These are phyloP conservation scores for Stylophora pistillata DNA, from an alignment of 64 coral and sea anemone species.

Conservation along the genomic window DNA sequence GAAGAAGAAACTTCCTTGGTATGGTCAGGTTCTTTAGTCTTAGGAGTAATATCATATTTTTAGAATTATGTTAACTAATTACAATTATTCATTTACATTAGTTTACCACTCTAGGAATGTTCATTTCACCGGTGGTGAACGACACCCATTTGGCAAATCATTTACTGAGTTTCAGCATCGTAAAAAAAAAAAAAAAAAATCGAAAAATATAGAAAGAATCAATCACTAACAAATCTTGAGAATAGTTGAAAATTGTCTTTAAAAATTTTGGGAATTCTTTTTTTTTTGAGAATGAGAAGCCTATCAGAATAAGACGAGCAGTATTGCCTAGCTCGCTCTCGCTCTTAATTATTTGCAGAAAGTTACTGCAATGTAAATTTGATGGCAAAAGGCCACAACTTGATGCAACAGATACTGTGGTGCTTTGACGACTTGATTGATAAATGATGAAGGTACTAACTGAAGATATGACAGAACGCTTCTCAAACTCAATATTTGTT, in stretches of 20 bases:
- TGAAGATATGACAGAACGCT: background rate
- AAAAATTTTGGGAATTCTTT: too few species aligned
- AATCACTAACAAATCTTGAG: too few species aligned
- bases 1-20: background rate
- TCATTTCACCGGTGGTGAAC: background rate
- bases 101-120: background rate
- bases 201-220: background rate
- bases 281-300: too few species aligned
- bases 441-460: background rate
- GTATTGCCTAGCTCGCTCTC: background rate
- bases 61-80: background rate
- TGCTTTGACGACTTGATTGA: background rate
- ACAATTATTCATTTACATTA: background rate
- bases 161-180: background rate
- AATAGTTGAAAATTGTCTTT: too few species aligned
- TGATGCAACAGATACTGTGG: background rate
- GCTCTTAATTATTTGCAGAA: background rate
- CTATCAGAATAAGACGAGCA: background rate
- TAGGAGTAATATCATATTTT: background rate
- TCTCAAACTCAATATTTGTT: background rate
- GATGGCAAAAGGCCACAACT: background rate
- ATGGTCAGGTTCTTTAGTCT: background rate
- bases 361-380: background rate
- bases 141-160: background rate
- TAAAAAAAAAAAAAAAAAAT: background rate